Conservation (phyloP, 1,140 invertebrate species). For the Lethrus apterus region DNA sequence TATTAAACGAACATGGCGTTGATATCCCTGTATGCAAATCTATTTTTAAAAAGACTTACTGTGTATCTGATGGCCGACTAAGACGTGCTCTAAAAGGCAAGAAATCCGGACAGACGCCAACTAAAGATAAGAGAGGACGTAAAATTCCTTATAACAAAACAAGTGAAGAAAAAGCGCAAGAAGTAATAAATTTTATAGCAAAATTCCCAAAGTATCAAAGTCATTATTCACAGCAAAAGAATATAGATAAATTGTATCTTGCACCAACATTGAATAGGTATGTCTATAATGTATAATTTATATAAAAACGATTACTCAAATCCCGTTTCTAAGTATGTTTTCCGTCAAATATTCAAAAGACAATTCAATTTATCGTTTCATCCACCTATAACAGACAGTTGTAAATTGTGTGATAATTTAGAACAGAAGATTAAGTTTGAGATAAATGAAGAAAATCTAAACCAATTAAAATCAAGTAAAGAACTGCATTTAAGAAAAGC, state of each 20-base stretch:
- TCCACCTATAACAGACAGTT: neutral
- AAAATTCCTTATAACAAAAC: slow-evolving; percentile 2
- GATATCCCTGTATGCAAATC: neutral
- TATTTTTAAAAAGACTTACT: neutral
- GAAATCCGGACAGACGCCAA: neutral
- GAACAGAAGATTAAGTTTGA: neutral
- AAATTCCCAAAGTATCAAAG: slow-evolving; percentile 3
- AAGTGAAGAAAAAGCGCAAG: neutral
- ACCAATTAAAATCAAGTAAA: neutral
- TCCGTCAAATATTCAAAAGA: neutral
- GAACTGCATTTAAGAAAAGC: slow-evolving; percentile 7
- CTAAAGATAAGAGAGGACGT: neutral
- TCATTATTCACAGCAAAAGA: slow-evolving; percentile 13
- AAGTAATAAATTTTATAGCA: neutral
- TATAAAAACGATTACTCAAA: neutral
- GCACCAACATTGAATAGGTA: slow-evolving; percentile 1
- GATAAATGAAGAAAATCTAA: neutral
- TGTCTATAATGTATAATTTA: neutral
- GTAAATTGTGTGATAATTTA: slow-evolving; percentile 1
- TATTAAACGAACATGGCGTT: neutral
- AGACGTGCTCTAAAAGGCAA: neutral
- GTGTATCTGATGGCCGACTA: slow-evolving; percentile 1
- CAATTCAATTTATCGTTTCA: slow-evolving; percentile 1
- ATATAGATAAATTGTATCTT: slow-evolving; percentile 7
- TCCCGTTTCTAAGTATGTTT: neutral